Percentiles rank a stretch among this genome's conserved stretches.
Conservation (phyloP, 2,797 vertebrate genomes). For the Meda fulgida region DNA sequence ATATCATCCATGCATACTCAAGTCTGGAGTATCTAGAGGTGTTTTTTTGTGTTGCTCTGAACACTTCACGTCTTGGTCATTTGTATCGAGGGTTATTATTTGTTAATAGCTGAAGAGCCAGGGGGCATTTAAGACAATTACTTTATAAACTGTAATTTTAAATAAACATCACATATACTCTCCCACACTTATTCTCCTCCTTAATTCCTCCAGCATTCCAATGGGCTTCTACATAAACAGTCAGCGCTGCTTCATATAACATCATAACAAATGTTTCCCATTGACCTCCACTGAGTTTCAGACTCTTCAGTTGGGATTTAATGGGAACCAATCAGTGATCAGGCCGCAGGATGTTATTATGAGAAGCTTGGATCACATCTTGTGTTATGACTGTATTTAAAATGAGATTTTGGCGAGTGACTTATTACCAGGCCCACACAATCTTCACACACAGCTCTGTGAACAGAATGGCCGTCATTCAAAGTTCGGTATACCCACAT, state of each 20-base stretch:
- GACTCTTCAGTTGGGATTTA: background rate
- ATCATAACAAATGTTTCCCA: background rate
- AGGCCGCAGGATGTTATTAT: background rate
- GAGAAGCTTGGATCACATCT: background rate
- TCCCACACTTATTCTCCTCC: slow-evolving; percentile 27
- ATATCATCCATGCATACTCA: slow-evolving; percentile 27
- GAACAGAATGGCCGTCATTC: background rate
- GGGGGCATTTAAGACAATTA: background rate
- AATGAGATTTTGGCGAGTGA: background rate
- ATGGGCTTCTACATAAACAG: slow-evolving; percentile 24
- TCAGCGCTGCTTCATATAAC: background rate
- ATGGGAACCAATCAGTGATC: background rate
- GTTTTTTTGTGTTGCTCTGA: background rate
- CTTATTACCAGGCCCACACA: background rate
- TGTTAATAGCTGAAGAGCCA: background rate
- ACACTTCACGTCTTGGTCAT: background rate
- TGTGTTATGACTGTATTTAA: background rate
- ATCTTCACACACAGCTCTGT: background rate
- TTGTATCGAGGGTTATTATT: background rate
- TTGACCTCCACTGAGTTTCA: background rate
- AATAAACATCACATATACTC: background rate
- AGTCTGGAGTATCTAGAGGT: background rate
- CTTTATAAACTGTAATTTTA: background rate
- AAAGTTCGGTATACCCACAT: background rate
- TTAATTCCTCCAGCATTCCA: slow-evolving; percentile 4